These are phyloP conservation scores for Phycodurus eques DNA, from an alignment of 2,113 vertebrate species.

Conservation along the genomic window DNA sequence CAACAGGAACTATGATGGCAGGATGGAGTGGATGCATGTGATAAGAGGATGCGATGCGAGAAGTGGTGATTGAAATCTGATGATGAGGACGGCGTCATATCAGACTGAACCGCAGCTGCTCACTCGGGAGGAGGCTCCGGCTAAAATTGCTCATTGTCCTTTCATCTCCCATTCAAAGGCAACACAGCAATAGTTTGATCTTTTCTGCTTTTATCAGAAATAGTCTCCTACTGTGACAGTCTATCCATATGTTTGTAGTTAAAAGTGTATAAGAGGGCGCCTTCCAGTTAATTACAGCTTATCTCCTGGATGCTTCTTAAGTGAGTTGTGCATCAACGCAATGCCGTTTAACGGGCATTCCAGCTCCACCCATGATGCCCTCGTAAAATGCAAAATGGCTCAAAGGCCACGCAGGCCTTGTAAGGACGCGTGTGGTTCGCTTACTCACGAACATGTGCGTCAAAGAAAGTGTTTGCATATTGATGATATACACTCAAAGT, in stretches of 20 bases:
- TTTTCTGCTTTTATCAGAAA: not conserved
- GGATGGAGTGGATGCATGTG: constrained; percentile 17
- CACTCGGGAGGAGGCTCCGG: not conserved
- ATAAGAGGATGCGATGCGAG: not conserved
- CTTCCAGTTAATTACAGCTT: not conserved
- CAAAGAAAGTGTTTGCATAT: not conserved
- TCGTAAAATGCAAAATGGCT: not conserved
- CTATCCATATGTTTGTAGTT: too few species aligned
- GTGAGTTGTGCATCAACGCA: not conserved
- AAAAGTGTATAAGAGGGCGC: not conserved
- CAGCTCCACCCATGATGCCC: not conserved
- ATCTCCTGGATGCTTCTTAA: not conserved
- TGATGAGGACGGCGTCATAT: not conserved
- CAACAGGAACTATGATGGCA: not conserved
- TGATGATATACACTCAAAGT: not conserved
- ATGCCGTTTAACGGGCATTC: not conserved
- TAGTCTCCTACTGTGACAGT: not conserved
- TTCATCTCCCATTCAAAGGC: not conserved
- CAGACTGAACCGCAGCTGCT: not conserved
- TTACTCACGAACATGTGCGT: not conserved
- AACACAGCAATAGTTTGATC: not conserved
- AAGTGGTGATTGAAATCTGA: constrained; percentile 1
- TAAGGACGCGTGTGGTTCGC: not conserved
- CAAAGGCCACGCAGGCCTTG: not conserved
- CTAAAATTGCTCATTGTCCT: not conserved